phyloP scores from a whole-genome alignment of 2,797 vertebrate species.

The Trichosurus vulpecula region DNA sequence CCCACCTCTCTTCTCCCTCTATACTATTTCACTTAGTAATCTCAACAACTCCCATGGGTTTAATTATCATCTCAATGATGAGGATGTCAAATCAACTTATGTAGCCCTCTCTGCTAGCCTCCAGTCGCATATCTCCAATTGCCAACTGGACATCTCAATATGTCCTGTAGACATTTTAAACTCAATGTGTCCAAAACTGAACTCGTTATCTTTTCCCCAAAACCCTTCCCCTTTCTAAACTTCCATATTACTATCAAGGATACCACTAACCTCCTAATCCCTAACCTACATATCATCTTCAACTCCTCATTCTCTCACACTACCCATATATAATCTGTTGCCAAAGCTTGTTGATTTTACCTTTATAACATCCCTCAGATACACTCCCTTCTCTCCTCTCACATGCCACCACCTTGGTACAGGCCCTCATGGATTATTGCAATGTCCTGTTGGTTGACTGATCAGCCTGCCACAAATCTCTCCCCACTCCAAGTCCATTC shows the following conservation, averaged over 20 bases:
- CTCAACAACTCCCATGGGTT: neutral
- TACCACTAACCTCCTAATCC: neutral
- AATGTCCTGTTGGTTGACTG: neutral
- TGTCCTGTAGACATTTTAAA: neutral
- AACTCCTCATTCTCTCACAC: neutral
- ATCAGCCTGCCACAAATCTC: neutral
- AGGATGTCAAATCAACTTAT: neutral
- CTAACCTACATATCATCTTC: neutral
- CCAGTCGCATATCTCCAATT: neutral
- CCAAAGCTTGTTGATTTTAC: neutral
- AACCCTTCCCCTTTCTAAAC: neutral
- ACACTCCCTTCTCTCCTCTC: neutral
- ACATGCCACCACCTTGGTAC: neutral
- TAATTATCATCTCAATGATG: neutral
- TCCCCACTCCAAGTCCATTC: neutral
- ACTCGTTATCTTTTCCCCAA: neutral
- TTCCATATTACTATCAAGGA: neutral
- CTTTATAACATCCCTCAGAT: neutral
- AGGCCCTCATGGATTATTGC: neutral
- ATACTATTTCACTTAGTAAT: neutral
- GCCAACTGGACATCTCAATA: neutral
- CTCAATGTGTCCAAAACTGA: neutral
- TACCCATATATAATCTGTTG: neutral
- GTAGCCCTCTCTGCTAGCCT: neutral
- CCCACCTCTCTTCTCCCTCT: neutral